These are phyloP conservation scores for Cyprinodon variegatus DNA, from an alignment of 2,113 vertebrate species.

Conservation along the genomic window DNA sequence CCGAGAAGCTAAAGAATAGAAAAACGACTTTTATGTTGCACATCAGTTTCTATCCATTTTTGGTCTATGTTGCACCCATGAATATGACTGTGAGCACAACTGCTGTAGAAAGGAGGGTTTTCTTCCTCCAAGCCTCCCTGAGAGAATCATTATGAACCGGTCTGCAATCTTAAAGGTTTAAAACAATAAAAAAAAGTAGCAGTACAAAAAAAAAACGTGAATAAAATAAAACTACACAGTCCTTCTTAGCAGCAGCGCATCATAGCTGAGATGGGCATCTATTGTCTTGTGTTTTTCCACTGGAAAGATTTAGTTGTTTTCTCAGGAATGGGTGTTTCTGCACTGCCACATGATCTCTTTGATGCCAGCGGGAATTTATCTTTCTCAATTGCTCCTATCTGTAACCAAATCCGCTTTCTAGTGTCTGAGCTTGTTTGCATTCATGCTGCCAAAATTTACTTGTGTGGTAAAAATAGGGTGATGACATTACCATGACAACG, in stretches of 20 bases:
- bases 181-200: constrained; percentile 16
- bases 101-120: constrained; percentile 31
- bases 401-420: constrained; percentile 6
- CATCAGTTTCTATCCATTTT: constrained; percentile 44
- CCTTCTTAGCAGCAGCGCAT: constrained; percentile 46
- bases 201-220: background rate
- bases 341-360: constrained; percentile 4
- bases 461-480: constrained; percentile 37
- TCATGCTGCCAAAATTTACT: constrained; percentile 43
- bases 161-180: background rate
- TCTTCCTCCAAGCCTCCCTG: constrained; percentile 48
- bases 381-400: constrained; percentile 5
- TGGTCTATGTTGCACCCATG: background rate
- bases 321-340: background rate
- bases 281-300: background rate
- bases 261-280: background rate
- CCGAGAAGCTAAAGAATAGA: constrained; percentile 6
- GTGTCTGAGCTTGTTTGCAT: background rate
- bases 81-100: background rate
- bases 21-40: constrained; percentile 56
- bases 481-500: constrained; percentile 75
- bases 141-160: constrained; percentile 24
- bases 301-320: background rate
- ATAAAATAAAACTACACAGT: constrained; percentile 51
- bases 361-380: background rate